These are phyloP conservation scores for Hydropotes inermis DNA, from an alignment of 2,113 vertebrate genomes.

Conservation along the genomic window DNA sequence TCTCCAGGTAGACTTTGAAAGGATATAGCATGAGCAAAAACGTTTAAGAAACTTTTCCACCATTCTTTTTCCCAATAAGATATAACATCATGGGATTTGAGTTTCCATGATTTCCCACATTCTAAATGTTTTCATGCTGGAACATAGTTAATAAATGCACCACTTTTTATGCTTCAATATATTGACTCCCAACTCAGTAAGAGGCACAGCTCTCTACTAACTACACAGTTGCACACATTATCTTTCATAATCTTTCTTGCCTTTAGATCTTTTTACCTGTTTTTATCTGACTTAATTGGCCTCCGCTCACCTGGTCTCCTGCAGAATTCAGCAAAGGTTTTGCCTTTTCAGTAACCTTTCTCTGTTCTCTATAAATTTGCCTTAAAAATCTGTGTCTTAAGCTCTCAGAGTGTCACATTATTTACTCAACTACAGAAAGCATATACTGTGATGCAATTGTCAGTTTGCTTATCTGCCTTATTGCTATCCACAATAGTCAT, in stretches of 20 bases:
- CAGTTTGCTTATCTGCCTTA: neutral
- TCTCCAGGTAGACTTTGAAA: neutral
- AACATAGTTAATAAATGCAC: neutral
- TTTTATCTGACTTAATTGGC: neutral
- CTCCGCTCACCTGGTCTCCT: neutral
- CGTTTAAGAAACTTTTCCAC: neutral
- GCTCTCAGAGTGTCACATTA: neutral
- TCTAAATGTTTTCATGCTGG: neutral
- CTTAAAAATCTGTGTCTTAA: neutral
- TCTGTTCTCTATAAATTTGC: accelerated
- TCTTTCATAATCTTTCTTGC: neutral
- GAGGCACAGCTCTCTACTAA: neutral
- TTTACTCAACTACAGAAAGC: neutral
- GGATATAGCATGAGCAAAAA: neutral
- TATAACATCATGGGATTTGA: neutral
- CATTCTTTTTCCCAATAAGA: neutral
- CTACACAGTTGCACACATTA: neutral
- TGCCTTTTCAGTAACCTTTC: neutral
- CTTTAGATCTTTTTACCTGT: neutral
- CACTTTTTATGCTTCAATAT: neutral
- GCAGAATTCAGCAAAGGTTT: neutral
- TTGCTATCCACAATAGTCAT: accelerated
- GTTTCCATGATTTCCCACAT: neutral
- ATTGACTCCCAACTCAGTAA: neutral
- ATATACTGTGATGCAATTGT: accelerated